A percentile compares a stretch with the other conserved stretches of the same genome.
These are phyloP conservation scores for Ptilonorhynchus violaceus DNA, from an alignment of 2,113 vertebrate genomes.

Conservation along the genomic window DNA sequence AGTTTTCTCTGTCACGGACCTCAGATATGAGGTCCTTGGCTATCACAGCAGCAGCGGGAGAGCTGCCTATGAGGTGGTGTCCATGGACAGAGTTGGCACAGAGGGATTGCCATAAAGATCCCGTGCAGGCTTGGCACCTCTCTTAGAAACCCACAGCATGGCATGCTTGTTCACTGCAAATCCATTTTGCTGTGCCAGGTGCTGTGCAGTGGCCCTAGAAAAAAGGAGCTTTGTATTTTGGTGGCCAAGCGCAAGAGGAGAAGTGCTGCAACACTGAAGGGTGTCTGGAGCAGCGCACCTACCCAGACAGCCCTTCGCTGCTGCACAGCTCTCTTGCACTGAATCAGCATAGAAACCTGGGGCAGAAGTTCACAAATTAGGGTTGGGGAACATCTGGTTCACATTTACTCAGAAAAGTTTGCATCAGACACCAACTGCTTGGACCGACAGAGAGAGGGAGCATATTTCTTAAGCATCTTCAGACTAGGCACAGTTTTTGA, in stretches of 20 bases:
- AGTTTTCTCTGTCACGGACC: background rate
- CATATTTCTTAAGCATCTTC: slow-evolving; percentile 24
- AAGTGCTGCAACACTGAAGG: background rate
- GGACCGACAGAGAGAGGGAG: background rate
- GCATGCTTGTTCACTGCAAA: background rate
- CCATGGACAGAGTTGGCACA: background rate
- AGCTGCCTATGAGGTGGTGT: background rate
- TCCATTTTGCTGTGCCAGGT: background rate
- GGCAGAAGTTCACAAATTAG: background rate
- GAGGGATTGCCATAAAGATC: background rate
- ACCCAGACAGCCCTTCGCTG: background rate
- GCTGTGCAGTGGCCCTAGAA: background rate
- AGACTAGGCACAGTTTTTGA: background rate
- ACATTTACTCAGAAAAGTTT: slow-evolving; percentile 2
- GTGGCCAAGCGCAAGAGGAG: background rate
- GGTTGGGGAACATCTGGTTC: slow-evolving; percentile 22
- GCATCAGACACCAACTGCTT: background rate
- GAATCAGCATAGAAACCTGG: background rate
- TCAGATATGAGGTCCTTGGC: background rate
- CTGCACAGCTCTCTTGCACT: background rate
- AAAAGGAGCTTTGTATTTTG: background rate
- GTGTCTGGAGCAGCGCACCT: accelerated
- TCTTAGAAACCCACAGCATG: background rate
- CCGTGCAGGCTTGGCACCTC: background rate
- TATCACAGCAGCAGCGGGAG: background rate